phyloP scores from a whole-genome alignment of 2,888 invertebrate genomes.

The Phyllotreta striolata region DNA sequence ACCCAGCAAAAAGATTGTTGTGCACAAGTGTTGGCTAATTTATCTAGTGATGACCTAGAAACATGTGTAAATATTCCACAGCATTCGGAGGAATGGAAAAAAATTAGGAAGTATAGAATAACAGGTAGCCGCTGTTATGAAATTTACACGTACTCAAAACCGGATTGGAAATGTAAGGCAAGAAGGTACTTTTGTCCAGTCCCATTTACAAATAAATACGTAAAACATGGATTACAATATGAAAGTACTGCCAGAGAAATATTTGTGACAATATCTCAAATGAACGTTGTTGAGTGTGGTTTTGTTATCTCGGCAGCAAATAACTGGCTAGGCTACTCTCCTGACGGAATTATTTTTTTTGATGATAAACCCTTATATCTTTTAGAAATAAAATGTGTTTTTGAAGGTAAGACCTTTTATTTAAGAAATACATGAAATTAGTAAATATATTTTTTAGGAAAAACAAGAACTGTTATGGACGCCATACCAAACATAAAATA shows the following conservation, averaged over 20 bases:
- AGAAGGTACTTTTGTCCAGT: conserved; percentile 36
- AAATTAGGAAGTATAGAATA: conserved; percentile 33
- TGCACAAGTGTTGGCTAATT: conserved; percentile 1
- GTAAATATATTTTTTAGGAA: conserved; percentile 9
- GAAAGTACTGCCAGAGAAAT: conserved; percentile 23
- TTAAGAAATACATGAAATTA: background rate
- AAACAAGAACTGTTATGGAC: conserved; percentile 5
- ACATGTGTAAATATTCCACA: conserved; percentile 9
- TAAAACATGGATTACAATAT: conserved; percentile 32
- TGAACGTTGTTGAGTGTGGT: conserved; percentile 28
- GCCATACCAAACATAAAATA: conserved; percentile 17
- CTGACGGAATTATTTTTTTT: conserved; percentile 34
- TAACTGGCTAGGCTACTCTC: conserved; percentile 33
- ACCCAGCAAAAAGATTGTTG: conserved; percentile 8
- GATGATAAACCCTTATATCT: conserved; percentile 18
- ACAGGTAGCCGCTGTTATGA: conserved; percentile 35
- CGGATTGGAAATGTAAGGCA: conserved; percentile 31
- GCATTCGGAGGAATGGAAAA: conserved; percentile 24
- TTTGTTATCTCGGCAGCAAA: conserved; percentile 31
- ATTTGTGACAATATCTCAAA: conserved; percentile 20
- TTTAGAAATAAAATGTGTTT: conserved; percentile 36
- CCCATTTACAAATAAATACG: conserved; percentile 29
- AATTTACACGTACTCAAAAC: conserved; percentile 30
- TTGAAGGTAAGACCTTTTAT: conserved; percentile 25
- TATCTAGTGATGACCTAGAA: conserved; percentile 13